These are phyloP conservation scores for Meiosimyza platycephala DNA, from an alignment of 2,888 invertebrate species.

Conservation along the genomic window DNA sequence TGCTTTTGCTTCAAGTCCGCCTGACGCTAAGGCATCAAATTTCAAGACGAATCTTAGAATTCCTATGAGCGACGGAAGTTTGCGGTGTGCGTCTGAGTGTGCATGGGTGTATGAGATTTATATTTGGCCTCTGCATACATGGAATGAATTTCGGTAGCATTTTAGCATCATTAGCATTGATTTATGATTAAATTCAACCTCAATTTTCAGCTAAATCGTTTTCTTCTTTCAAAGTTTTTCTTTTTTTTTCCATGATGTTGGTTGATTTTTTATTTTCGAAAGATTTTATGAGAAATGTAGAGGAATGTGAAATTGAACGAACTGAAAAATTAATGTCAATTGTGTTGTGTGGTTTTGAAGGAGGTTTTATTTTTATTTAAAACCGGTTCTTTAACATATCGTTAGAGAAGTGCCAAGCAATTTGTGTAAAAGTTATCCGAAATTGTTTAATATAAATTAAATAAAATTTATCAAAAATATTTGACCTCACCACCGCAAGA, in stretches of 20 bases:
- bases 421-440: too few species aligned
- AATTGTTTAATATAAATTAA: too few species aligned
- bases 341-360: neutral
- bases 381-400: too few species aligned
- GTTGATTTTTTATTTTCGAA: neutral
- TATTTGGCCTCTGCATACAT: neutral
- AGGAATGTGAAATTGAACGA: conserved; percentile 14
- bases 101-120: neutral
- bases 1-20: neutral
- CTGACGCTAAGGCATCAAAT: conserved; percentile 30
- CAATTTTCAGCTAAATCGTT: conserved; percentile 64
- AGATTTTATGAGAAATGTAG: conserved; percentile 17
- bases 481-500: too few species aligned
- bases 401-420: too few species aligned
- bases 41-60: conserved; percentile 31
- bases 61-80: conserved; percentile 15
- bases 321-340: conserved; percentile 1
- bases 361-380: neutral
- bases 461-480: too few species aligned
- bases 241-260: conserved; percentile 32
- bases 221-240: conserved; percentile 44
- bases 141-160: conserved; percentile 53
- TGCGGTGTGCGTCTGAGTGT: neutral
- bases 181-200: conserved; percentile 66
- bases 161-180: conserved; percentile 66